Percentiles rank a stretch among this genome's conserved stretches.
Conservation (phyloP, 2,797 vertebrate genomes). For the Tragopan temminckii region DNA sequence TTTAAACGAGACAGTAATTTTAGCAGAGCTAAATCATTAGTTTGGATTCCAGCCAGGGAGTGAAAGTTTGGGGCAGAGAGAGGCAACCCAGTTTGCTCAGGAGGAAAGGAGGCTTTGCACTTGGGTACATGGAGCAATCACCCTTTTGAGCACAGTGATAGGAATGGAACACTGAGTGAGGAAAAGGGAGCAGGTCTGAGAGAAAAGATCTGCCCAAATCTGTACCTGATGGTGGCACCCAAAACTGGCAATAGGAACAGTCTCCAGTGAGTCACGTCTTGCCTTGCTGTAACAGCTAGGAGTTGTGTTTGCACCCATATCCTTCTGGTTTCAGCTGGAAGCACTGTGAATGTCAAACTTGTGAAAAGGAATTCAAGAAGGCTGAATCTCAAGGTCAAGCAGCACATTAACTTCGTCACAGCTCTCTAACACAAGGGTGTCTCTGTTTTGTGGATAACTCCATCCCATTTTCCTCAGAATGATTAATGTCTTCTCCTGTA, state of each 20-base stretch:
- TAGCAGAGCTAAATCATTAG: slow-evolving; percentile 30
- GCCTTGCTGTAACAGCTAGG: neutral
- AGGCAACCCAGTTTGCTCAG: neutral
- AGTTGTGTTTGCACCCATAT: neutral
- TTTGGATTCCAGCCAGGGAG: neutral
- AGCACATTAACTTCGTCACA: neutral
- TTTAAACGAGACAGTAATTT: slow-evolving; percentile 27
- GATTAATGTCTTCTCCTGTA: neutral
- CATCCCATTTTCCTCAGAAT: neutral
- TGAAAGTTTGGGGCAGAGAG: slow-evolving; percentile 11
- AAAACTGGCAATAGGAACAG: neutral
- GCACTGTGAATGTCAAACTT: neutral
- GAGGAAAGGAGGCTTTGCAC: slow-evolving; percentile 25
- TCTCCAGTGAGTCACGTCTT: neutral
- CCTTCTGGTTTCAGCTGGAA: neutral
- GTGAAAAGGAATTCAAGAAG: neutral
- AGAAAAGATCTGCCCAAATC: neutral
- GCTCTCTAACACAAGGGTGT: neutral
- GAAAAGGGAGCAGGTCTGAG: neutral
- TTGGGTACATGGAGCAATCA: neutral
- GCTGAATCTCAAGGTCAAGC: neutral
- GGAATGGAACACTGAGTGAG: neutral
- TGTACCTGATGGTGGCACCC: neutral
- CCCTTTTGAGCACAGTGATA: neutral
- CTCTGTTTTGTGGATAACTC: neutral